Evolutionary conservation across 2,113 vertebrate genomes (phyloP), one percentile per base, ranked within the genome.

Genomic region (Rhea pennata): DNA sequence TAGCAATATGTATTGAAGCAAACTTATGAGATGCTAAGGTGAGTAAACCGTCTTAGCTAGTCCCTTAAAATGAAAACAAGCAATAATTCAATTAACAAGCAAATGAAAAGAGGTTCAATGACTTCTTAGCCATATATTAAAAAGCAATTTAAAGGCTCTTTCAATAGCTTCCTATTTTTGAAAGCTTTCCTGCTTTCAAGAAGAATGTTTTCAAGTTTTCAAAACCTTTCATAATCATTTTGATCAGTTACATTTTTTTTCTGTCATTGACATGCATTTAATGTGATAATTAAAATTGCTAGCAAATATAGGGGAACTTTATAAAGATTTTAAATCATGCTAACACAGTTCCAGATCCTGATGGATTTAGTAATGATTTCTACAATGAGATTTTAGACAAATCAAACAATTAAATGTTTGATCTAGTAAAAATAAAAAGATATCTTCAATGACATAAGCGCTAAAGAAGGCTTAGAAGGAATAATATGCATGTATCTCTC

Each of bases 311-410:
- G 51, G 76, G 64, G 82, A 96, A 90, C 48, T 95, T 95, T 96
- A 90, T 96, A 97, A 96, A 79, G 84, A 62, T 84, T 88, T 93
- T 98, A 95, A 97, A 97, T 98, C 97, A 97, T 95, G 92, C 72
- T 81, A 93, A 95, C 42, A 31, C 40, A 69, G 39, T 71, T 92
- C 65, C 75, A 88, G 21, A 72, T 92, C 90, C 84, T 96, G 90
- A 92, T 93, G 92, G 93, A 95, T 97, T 96, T 95, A 84, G 74
- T 97, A 98, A 97, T 97, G 95, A 96, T 89, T 92, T 96, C 67
- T 92, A 93, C 95, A 91, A 83, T 88, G 44, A 97, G 88, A 97
- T 97, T 88, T 76, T 50, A 98, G 91, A 94, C 75, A 96, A 98
- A 97, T 96, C 91, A 96, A 97, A 94, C 27, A 0, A 96, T 95